Conservation (phyloP, 1,140 invertebrate species). For the Dendrolimus kikuchii region DNA sequence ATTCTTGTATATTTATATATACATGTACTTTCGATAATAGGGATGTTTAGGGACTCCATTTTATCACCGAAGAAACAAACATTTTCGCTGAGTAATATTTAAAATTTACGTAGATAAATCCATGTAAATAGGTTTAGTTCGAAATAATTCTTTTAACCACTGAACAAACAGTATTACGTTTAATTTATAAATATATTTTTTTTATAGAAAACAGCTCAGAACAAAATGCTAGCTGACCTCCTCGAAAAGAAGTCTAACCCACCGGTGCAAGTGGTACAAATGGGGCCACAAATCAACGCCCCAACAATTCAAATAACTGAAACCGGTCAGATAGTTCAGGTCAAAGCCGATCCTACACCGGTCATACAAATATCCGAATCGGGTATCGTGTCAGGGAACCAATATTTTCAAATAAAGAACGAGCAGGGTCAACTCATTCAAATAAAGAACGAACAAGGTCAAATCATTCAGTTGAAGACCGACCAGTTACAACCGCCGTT, state of each 20-base stretch:
- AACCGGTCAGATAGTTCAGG: conserved; percentile 62
- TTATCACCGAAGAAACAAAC: too few relatives aligned
- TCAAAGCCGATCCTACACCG: conserved; percentile 44
- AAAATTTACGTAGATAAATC: too few relatives aligned
- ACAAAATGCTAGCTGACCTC: conserved; percentile 68
- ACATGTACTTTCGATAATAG: too few relatives aligned
- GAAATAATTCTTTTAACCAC: too few relatives aligned
- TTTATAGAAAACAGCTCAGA: conserved; percentile 59
- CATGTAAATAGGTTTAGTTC: too few relatives aligned
- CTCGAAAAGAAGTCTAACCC: conserved; percentile 69
- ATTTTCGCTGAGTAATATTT: too few relatives aligned
- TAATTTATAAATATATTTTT: not conserved
- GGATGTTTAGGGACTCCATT: too few relatives aligned
- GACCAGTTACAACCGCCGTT: conserved; percentile 45
- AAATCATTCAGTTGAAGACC: conserved; percentile 57
- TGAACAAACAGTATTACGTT: too few relatives aligned
- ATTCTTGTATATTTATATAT: too few relatives aligned
- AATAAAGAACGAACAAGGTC: conserved; percentile 60
- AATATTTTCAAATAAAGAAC: conserved; percentile 59
- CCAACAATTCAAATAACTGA: conserved; percentile 65
- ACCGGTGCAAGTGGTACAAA: conserved; percentile 61
- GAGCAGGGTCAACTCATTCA: conserved; percentile 60
- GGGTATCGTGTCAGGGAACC: conserved; percentile 21
- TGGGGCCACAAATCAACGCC: conserved; percentile 51
- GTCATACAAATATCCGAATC: conserved; percentile 47